Conservation (phyloP, 2,888 invertebrate species). For the Actias luna region DNA sequence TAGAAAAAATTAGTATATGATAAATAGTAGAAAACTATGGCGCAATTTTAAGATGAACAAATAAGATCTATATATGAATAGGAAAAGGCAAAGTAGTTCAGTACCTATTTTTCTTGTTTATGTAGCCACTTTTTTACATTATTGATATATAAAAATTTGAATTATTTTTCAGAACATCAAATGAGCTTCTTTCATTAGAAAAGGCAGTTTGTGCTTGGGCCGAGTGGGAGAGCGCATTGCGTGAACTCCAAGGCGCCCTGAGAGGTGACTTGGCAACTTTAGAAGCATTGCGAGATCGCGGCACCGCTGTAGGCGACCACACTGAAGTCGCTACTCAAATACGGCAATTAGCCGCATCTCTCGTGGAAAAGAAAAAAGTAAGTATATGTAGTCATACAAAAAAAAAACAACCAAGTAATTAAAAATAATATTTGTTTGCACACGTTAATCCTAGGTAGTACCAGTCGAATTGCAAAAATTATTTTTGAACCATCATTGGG, state of each 20-base stretch:
- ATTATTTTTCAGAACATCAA: constrained; percentile 83
- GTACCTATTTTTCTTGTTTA: too few species aligned
- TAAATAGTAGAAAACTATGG: too few species aligned
- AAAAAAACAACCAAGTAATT: background rate
- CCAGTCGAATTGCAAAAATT: too few species aligned
- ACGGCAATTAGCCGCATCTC: constrained; percentile 82
- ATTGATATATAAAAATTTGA: background rate
- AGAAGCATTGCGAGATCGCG: constrained; percentile 77
- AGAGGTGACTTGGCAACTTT: constrained; percentile 84
- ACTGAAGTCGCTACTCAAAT: constrained; percentile 80
- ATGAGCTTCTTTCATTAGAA: constrained; percentile 86
- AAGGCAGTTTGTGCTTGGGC: constrained; percentile 88
- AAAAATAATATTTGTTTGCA: background rate
- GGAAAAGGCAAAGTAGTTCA: too few species aligned
- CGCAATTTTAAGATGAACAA: too few species aligned
- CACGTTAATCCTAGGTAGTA: too few species aligned
- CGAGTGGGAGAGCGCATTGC: constrained; percentile 88
- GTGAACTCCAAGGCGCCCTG: constrained; percentile 88
- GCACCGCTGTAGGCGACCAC: constrained; percentile 81
- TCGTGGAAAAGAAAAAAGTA: constrained; percentile 79
- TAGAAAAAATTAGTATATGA: too few species aligned
- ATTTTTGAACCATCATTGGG: too few species aligned
- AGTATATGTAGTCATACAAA: background rate
- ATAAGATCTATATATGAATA: too few species aligned
- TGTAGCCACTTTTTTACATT: too few species aligned